Evolutionary conservation across 2,113 vertebrate species (phyloP).

Genomic region (Tretioscincus oriximinensis): DNA sequence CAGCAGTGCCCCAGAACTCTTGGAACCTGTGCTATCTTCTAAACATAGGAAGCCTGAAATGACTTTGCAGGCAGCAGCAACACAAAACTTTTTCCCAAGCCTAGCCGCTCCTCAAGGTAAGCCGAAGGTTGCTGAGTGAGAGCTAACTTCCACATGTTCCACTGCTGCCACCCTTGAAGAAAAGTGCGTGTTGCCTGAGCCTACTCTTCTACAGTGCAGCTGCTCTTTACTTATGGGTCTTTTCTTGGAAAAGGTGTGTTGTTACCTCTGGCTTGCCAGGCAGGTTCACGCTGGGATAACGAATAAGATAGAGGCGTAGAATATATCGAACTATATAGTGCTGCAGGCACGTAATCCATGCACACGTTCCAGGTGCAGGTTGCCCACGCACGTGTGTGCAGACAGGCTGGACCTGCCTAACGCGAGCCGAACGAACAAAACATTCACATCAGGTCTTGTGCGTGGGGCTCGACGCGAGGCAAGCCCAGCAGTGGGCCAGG

Average conservation of each 20-base stretch:
- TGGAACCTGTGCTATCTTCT: neutral
- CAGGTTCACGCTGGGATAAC: neutral
- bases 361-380: neutral
- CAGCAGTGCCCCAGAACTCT: neutral
- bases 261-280: neutral
- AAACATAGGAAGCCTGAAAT: neutral
- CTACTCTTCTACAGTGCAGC: neutral
- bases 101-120: neutral
- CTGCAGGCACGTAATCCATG: neutral
- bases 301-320: neutral
- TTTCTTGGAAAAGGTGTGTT: neutral
- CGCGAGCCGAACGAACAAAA: constrained; percentile 99
- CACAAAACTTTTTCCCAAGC: neutral
- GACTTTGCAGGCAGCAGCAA: neutral
- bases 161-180: neutral
- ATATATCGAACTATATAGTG: neutral
- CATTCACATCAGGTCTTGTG: constrained; percentile 97
- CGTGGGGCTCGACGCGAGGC: constrained; percentile 99
- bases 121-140: neutral
- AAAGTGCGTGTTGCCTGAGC: neutral
- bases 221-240: neutral
- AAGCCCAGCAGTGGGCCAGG: constrained; percentile 79
- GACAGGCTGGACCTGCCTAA: constrained; percentile 94
- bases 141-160: neutral
- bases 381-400: constrained; percentile 43